Conservation (phyloP, 1,140 invertebrate genomes). For the Ylistrum balloti region DNA sequence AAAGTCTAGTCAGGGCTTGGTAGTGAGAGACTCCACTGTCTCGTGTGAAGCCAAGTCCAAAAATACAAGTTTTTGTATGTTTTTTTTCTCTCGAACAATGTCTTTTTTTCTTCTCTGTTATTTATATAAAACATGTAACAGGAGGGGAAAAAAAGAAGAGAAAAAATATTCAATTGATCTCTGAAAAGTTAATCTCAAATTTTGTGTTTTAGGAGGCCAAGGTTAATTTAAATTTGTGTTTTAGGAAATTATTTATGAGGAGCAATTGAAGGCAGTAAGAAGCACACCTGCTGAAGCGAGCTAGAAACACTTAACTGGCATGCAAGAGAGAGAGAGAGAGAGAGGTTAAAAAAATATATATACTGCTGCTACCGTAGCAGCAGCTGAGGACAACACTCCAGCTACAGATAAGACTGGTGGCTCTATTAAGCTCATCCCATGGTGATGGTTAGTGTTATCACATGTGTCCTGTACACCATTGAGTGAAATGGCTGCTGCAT, state of each 20-base stretch:
- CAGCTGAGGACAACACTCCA: background rate
- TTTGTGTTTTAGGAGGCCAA: background rate
- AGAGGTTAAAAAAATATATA: background rate
- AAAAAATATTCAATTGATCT: background rate
- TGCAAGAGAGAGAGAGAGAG: conserved; percentile 1
- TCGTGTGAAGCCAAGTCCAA: conserved; percentile 10
- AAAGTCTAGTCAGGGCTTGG: conserved; percentile 12
- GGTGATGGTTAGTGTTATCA: conserved; percentile 15
- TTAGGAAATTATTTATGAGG: background rate
- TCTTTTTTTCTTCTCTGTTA: background rate
- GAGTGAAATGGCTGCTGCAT: background rate
- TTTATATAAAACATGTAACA: conserved; percentile 21
- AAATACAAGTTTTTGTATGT: conserved; percentile 2
- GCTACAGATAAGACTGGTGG: background rate
- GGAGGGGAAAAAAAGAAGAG: background rate
- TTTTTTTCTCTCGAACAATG: background rate
- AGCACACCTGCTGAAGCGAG: conserved; percentile 33
- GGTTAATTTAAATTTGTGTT: conserved; percentile 18
- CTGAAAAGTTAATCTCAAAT: conserved; percentile 29
- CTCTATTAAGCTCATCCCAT: background rate
- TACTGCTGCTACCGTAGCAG: conserved; percentile 1
- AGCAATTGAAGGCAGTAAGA: background rate
- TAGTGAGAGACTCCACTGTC: background rate
- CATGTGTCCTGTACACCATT: conserved; percentile 1
- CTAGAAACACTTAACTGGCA: background rate